Percentiles rank a stretch among this genome's conserved stretches.
Evolutionary conservation across 2,888 invertebrate species (phyloP).

Genomic region (Leptogaster cylindrica): DNA sequence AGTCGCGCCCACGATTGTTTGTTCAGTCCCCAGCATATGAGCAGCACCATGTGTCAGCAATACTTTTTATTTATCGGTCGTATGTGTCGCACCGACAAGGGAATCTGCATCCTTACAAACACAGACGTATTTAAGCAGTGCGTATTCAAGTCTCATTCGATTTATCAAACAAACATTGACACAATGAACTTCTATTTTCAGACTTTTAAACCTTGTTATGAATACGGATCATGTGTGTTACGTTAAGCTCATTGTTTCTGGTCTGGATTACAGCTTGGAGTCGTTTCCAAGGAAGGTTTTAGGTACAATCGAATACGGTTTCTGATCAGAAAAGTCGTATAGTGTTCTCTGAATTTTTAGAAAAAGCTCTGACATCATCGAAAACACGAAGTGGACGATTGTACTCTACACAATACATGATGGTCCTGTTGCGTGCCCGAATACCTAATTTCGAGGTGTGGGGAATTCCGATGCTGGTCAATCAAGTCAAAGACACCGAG

Average conservation of each 20-base stretch:
- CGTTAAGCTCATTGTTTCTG: slow-evolving; percentile 90
- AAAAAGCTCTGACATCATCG: slow-evolving; percentile 59
- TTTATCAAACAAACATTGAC: not conserved
- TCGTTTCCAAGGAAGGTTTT: slow-evolving; percentile 73
- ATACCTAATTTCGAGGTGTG: slow-evolving; percentile 79
- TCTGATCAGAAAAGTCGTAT: not conserved
- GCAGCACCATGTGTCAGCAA: slow-evolving; percentile 89
- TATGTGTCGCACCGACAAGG: slow-evolving; percentile 74
- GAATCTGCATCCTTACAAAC: slow-evolving; percentile 74
- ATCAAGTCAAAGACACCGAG: slow-evolving; percentile 84
- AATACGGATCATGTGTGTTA: slow-evolving; percentile 89
- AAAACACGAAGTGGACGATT: slow-evolving; percentile 68
- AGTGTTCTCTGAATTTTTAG: slow-evolving; percentile 52
- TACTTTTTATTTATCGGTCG: slow-evolving; percentile 94
- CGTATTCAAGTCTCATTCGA: slow-evolving; percentile 52
- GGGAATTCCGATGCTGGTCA: slow-evolving; percentile 84
- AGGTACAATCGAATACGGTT: too few species aligned
- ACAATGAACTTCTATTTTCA: slow-evolving; percentile 55
- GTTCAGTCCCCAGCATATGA: slow-evolving; percentile 86
- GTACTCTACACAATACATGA: slow-evolving; percentile 91
- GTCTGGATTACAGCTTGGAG: slow-evolving; percentile 84
- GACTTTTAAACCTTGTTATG: slow-evolving; percentile 79
- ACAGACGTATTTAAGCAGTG: slow-evolving; percentile 78
- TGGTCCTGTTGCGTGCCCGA: slow-evolving; percentile 79
- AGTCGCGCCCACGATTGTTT: slow-evolving; percentile 84